Percentiles rank a stretch among this genome's conserved stretches.
Conservation (phyloP, 2,888 invertebrate species). For the Torymus tubicola region DNA sequence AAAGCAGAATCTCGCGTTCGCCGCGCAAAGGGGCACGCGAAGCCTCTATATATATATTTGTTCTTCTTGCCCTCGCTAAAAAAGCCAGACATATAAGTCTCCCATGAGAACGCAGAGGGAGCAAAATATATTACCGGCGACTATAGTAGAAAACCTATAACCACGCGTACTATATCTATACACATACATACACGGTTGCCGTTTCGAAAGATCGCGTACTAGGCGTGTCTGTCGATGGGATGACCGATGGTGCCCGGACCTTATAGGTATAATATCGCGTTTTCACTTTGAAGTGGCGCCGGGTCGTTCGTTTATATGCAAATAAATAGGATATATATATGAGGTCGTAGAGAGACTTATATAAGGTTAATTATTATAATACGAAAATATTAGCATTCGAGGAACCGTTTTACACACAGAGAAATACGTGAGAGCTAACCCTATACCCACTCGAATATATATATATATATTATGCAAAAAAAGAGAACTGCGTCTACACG, state of each 20-base stretch:
- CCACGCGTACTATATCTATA: neutral
- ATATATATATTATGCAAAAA: too few species aligned
- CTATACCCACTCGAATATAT: too few species aligned
- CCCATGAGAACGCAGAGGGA: neutral
- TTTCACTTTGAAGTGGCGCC: neutral
- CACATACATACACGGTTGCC: neutral
- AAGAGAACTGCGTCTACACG: too few species aligned
- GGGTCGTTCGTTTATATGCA: neutral
- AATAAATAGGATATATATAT: neutral
- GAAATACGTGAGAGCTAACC: too few species aligned
- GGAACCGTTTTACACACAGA: neutral
- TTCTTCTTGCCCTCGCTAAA: too few species aligned
- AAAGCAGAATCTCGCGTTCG: too few species aligned
- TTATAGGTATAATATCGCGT: neutral
- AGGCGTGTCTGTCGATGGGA: too few species aligned
- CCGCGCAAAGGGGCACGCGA: too few species aligned
- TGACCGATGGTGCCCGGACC: neutral
- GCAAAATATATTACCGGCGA: neutral
- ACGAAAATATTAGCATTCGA: neutral
- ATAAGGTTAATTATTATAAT: neutral
- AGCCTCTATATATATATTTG: too few species aligned
- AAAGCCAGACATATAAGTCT: neutral
- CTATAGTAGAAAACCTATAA: conserved; percentile 12
- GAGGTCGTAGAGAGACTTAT: too few species aligned
- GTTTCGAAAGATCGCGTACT: too few species aligned